Evolutionary conservation across 2,888 invertebrate genomes (phyloP).

Genomic region (Lepidocyrtinus sp.): DNA sequence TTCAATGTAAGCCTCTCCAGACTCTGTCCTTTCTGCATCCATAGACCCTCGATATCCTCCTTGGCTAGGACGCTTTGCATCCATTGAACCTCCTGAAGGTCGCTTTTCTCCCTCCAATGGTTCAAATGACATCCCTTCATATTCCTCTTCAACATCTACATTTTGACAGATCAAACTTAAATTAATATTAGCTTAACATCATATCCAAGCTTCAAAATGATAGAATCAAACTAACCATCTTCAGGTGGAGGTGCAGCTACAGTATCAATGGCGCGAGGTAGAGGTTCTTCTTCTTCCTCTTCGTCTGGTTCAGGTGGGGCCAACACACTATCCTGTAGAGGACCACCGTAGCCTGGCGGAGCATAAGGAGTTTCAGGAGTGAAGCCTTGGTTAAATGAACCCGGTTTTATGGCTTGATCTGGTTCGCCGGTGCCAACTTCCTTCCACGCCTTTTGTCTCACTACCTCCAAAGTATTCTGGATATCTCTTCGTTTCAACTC

Average conservation of each 20-base stretch:
- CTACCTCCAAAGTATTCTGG: conserved; percentile 67
- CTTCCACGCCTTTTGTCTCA: conserved; percentile 62
- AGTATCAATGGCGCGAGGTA: not conserved
- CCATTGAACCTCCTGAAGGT: not conserved
- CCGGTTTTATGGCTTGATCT: conserved; percentile 34
- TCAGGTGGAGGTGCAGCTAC: not conserved
- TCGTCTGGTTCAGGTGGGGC: conserved; percentile 12
- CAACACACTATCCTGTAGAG: conserved; percentile 31
- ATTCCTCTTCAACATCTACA: not conserved
- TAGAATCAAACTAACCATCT: too few relatives aligned
- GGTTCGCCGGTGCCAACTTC: conserved; percentile 47
- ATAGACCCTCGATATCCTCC: too few relatives aligned
- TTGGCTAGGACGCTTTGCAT: not conserved
- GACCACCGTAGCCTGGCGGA: conserved; percentile 63
- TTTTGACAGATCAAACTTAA: not conserved
- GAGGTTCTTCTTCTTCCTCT: conserved; percentile 2
- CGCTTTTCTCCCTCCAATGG: not conserved
- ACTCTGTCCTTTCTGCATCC: not conserved
- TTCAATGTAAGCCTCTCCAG: not conserved
- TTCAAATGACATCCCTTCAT: not conserved
- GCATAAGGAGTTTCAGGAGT: conserved; percentile 49
- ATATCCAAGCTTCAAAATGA: not conserved
- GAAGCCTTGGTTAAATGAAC: conserved; percentile 51
- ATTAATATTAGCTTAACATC: not conserved
- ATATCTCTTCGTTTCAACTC: conserved; percentile 68